A percentile compares a stretch with the other conserved stretches of the same genome.
Conservation (phyloP, 2,888 invertebrate genomes). For the Xestia ashworthii region DNA sequence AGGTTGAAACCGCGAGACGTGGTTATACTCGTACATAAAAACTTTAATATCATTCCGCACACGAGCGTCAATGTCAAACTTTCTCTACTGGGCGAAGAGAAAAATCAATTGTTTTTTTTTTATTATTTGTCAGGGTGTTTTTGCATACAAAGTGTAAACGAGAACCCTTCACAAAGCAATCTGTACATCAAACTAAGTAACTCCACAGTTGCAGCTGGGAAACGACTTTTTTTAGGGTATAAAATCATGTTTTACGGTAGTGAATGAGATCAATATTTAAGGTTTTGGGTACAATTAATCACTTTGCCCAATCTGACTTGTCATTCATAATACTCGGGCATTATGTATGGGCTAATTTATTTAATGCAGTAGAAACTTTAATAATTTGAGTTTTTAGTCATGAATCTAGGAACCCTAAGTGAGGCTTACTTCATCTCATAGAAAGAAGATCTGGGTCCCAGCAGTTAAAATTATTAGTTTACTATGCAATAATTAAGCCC, state of each 20-base stretch:
- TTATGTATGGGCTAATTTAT: too few species aligned
- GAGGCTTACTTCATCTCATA: neutral
- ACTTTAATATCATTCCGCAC: slow-evolving; percentile 16
- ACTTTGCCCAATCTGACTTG: too few species aligned
- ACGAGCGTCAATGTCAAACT: neutral
- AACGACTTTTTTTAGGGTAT: too few species aligned
- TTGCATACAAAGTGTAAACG: neutral
- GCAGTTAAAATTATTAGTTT: neutral
- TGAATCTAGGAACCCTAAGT: neutral
- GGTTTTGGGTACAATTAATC: neutral
- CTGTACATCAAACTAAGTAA: too few species aligned
- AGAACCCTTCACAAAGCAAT: too few species aligned
- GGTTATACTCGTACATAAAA: slow-evolving; percentile 1
- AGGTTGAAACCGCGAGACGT: neutral
- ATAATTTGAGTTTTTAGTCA: neutral
- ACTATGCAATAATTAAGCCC: neutral
- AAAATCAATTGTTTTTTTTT: neutral
- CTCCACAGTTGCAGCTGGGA: too few species aligned
- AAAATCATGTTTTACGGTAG: too few species aligned
- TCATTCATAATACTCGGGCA: too few species aligned
- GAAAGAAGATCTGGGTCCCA: neutral
- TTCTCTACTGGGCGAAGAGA: neutral
- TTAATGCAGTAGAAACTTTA: too few species aligned
- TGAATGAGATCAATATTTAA: neutral
- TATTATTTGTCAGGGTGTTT: neutral